These are phyloP conservation scores for Oxyteleia sp. DNA, from an alignment of 2,888 invertebrate genomes.

Conservation along the genomic window DNA sequence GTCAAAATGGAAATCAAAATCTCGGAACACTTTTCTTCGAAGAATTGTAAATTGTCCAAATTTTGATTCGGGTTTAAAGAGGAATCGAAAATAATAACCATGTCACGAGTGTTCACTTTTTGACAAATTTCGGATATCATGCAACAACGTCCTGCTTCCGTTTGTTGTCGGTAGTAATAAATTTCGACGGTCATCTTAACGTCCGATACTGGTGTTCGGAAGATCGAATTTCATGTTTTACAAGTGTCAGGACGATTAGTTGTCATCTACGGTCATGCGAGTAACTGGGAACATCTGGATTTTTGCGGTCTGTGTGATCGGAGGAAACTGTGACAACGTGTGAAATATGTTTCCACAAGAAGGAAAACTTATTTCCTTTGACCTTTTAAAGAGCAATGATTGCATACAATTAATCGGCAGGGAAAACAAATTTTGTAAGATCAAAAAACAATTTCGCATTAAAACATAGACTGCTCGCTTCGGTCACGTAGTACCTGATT, in stretches of 20 bases:
- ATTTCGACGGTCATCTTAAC: slow-evolving; percentile 58
- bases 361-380: slow-evolving; percentile 5
- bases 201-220: slow-evolving; percentile 76
- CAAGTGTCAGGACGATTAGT: slow-evolving; percentile 82
- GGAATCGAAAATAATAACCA: slow-evolving; percentile 14
- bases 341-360: slow-evolving; percentile 33
- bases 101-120: slow-evolving; percentile 14
- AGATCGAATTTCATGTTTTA: slow-evolving; percentile 85
- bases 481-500: too few relatives aligned
- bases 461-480: too few relatives aligned
- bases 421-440: neutral
- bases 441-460: too few relatives aligned
- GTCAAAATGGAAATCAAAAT: too few relatives aligned
- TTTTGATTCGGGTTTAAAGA: neutral
- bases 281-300: slow-evolving; percentile 75
- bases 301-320: slow-evolving; percentile 78
- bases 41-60: too few relatives aligned
- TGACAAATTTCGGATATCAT: slow-evolving; percentile 40
- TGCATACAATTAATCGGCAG: neutral
- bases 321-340: slow-evolving; percentile 36
- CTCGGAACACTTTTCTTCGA: too few relatives aligned
- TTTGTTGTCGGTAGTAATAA: slow-evolving; percentile 69
- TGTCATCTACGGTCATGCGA: slow-evolving; percentile 58
- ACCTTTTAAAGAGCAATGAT: neutral
- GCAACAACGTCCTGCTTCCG: slow-evolving; percentile 43